Percentiles rank a stretch among this genome's conserved stretches.
These are phyloP conservation scores for Hofmannophila pseudospretella DNA, from an alignment of 2,888 invertebrate genomes.

Conservation along the genomic window DNA sequence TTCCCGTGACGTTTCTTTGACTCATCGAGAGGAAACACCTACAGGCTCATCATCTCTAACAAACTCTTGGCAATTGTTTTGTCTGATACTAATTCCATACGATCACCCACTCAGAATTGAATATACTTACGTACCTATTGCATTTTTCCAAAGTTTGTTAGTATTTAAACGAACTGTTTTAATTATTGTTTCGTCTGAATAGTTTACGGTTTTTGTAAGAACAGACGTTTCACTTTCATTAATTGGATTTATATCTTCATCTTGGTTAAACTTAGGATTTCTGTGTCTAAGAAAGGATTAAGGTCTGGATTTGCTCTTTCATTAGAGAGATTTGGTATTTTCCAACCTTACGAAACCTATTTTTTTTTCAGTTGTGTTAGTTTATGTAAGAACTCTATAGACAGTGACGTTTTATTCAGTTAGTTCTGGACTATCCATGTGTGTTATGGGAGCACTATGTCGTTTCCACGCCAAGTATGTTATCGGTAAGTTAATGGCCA, in stretches of 20 bases:
- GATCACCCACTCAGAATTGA: background rate
- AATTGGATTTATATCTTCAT: no score
- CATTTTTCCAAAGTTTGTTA: no score
- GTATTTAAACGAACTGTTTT: background rate
- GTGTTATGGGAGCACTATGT: constrained; percentile 70
- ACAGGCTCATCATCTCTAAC: constrained; percentile 3
- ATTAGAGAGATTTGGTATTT: no score
- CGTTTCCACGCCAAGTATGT: constrained; percentile 69
- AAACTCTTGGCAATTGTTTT: background rate
- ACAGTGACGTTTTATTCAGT: no score
- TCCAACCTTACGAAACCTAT: no score
- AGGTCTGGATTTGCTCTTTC: no score
- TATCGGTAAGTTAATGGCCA: constrained; percentile 48
- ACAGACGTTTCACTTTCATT: background rate
- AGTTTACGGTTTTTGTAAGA: background rate
- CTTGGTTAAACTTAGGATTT: no score
- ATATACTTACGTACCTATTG: no score
- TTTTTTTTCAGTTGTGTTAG: no score
- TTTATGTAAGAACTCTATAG: no score
- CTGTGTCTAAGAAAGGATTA: no score
- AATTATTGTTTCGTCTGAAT: background rate
- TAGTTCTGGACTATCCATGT: constrained; percentile 40
- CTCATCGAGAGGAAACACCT: constrained; percentile 3
- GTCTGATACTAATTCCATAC: background rate
- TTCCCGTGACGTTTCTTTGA: constrained; percentile 1